These are phyloP conservation scores for Acanthisitta chloris DNA, from an alignment of 2,113 vertebrate genomes.

Conservation along the genomic window DNA sequence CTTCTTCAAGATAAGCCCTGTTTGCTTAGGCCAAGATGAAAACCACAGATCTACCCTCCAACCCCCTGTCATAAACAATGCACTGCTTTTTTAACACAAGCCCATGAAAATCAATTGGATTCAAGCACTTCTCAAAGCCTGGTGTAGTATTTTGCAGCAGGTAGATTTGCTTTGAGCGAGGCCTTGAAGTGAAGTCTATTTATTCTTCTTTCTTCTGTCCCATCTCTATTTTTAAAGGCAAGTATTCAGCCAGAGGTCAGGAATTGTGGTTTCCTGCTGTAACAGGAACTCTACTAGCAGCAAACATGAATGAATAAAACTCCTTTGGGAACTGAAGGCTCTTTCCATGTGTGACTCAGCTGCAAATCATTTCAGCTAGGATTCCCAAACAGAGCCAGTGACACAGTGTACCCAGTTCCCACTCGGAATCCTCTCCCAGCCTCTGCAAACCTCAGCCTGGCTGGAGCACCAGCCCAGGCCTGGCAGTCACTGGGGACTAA, in stretches of 20 bases:
- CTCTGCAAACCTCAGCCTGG: not conserved
- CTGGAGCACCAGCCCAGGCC: not conserved
- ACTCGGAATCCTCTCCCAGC: not conserved
- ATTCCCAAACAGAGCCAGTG: not conserved
- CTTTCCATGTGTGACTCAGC: not conserved
- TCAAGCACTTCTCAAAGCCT: not conserved
- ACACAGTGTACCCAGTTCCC: not conserved
- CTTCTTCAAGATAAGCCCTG: not conserved
- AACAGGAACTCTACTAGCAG: not conserved
- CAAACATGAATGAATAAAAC: constrained; percentile 17
- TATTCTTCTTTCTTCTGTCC: not conserved
- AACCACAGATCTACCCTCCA: not conserved
- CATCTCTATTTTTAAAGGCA: constrained; percentile 11
- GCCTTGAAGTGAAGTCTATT: not conserved
- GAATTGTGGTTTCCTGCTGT: not conserved
- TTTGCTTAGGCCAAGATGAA: not conserved
- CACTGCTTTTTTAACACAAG: not conserved
- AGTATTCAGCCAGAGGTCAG: not conserved
- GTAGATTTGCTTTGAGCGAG: not conserved
- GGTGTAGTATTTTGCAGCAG: not conserved
- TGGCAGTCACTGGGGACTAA: not conserved
- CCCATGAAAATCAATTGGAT: not conserved
- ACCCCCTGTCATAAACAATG: not conserved
- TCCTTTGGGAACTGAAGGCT: not conserved
- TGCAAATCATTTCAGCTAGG: not conserved